Evolutionary conservation across 2,113 vertebrate genomes (phyloP).

Genomic region (Oreocharis arfaki): DNA sequence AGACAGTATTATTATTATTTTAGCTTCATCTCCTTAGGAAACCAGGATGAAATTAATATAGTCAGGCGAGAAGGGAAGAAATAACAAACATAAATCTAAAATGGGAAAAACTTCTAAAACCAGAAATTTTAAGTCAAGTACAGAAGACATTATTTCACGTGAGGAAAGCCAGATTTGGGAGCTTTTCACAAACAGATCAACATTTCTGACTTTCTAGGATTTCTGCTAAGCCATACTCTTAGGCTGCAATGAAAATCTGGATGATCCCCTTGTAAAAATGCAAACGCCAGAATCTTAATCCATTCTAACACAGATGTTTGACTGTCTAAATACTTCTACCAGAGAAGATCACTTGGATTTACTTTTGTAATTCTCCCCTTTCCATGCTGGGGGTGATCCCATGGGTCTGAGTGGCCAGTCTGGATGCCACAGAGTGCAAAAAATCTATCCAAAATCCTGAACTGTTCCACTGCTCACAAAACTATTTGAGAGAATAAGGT

Average conservation of each 20-base stretch:
- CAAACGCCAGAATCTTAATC: background rate
- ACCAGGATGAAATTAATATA: background rate
- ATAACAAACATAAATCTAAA: background rate
- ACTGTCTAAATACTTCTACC: background rate
- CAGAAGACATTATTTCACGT: background rate
- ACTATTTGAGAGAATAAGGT: background rate
- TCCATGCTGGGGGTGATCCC: background rate
- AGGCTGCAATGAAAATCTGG: conserved; percentile 13
- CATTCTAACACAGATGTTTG: background rate
- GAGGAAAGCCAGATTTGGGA: background rate
- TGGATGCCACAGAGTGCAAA: background rate
- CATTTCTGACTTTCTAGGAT: conserved; percentile 15
- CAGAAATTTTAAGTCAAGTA: background rate
- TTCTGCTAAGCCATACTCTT: background rate
- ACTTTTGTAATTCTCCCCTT: background rate
- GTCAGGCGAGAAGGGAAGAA: background rate
- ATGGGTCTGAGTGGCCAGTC: background rate
- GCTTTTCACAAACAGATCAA: background rate
- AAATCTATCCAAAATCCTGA: background rate
- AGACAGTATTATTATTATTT: background rate
- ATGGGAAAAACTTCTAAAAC: background rate
- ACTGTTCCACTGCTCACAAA: background rate
- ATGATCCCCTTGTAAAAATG: background rate
- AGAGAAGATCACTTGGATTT: background rate
- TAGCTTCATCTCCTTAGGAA: background rate